Evolutionary conservation across 2,797 vertebrate species (phyloP), one percentile per base, ranked within the genome.

Genomic region (Brachyalestes nurse): DNA sequence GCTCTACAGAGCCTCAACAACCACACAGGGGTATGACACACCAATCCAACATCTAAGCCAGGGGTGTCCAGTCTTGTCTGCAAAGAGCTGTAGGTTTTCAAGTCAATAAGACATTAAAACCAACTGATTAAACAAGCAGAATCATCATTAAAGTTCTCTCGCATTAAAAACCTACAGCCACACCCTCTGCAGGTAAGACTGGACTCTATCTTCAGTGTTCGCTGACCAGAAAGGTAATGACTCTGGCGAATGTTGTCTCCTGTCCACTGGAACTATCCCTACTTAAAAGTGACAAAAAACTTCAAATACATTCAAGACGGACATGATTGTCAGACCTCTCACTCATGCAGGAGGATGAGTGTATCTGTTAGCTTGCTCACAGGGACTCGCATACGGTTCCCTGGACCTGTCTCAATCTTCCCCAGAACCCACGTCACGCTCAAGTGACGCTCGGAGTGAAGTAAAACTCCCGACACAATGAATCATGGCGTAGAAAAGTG

Each of bases 251-350:
- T 8, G 6, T 16, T 66, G 64, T 66, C 19, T 66, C 28, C 16
- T 66, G 28, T 38, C 64, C 28, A 66, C 19, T n/a, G 5, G 10
- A 19, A 16, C 0, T 16, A 17, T 66, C 38, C 16, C 17, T 0
- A 9, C 17, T 49, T 17, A 61, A 78, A 38, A 78, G 25, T 71
- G 53, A 60, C 28, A 42, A 77, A 77, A n/a, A 55, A 57, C 40
- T 67, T 2, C 47, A 78, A 73, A 73, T 82, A 83, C 81, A 83
- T 83, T 83, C 77, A n/a, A 79, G 25, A 7, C 4, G 64, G 76
- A 74, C 19, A n/a, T 74, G 76, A 51, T 49, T 70, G 77, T 79
- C 65, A 83, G 53, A 38, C 0, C 12, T 67, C 12, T 57, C 57
- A 58, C 49, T 38, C 19, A 13, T 45, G 78, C 23, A 40, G 21